Evolutionary conservation across 2,888 invertebrate genomes (phyloP), one percentile per base, ranked within the genome.

Genomic region (Caenorhabditis sp.): DNA sequence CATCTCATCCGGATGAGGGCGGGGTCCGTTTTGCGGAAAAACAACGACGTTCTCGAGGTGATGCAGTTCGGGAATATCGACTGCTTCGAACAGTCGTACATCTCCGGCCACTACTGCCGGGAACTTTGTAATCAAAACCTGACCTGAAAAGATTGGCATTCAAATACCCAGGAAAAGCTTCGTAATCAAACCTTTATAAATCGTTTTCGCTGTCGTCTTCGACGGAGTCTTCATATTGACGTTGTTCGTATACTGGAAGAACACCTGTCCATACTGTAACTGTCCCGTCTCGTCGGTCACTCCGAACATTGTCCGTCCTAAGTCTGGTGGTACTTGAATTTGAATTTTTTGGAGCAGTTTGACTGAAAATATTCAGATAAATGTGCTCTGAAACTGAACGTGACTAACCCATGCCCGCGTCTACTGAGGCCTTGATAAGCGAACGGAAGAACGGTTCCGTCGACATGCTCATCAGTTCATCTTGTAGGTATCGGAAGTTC

Each of bases 1-100:
- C 89, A 90, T 90, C 84, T 90, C 89, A 79, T 90, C 89, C 0
- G 90, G 87, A 77, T 90, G 90, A 1, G 90, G 89, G 35, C 90
- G 79, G 0, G 84, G 86, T 3, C 90, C 90, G 46, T 85, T 77
- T 3, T 86, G 84, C 1, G 90, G 90, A 71, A 91, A 91, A 3
- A 90, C 90, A 41, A 90, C 86, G 20, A 90, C 90, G 66, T 90
- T 90, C 17, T 78, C 68, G 3, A 87, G 78, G 72, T 89, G 76
- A 62, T 82, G 72, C 85, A 87, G 80, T 83, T 78, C 82, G 0
- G 86, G 84, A 35, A 88, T 74, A 65, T 88, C 86, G 8, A 88
- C 85, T 2, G 87, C 87, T 32, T 84, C 82, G 70, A 79, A 90
- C 81, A 76, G 82, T 9, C 90, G 84, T 1, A 90, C 86, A 74